phyloP scores from a whole-genome alignment of 2,797 vertebrate species.

The Sphaeramia orbicularis region DNA sequence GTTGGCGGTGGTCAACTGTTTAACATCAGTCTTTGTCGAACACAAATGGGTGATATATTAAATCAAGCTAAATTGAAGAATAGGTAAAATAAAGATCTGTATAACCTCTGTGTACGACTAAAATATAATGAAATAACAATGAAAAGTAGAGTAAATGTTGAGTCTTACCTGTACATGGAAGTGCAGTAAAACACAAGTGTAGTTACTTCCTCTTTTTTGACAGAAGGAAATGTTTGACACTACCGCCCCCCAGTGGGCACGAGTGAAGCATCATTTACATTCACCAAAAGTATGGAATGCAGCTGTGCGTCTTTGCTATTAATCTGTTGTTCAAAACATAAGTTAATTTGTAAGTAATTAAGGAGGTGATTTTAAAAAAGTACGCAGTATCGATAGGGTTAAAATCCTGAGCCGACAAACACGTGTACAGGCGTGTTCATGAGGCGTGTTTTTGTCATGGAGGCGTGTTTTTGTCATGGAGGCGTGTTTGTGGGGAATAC shows the following conservation, averaged over 20 bases:
- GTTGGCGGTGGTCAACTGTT: too few relatives aligned
- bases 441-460: neutral
- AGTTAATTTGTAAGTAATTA: neutral
- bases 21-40: too few relatives aligned
- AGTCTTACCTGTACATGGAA: conserved; percentile 19
- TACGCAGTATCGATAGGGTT: neutral
- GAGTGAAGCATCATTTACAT: too few relatives aligned
- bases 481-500: accelerated
- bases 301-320: neutral
- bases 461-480: neutral
- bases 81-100: too few relatives aligned
- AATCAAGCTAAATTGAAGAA: too few relatives aligned
- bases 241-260: conserved; percentile 31
- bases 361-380: too few relatives aligned
- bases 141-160: neutral
- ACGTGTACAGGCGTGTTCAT: conserved; percentile 18
- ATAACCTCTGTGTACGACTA: too few relatives aligned
- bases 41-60: too few relatives aligned
- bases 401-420: neutral
- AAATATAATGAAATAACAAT: too few relatives aligned
- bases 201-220: conserved; percentile 44
- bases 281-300: neutral
- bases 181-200: neutral
- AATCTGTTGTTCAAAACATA: too few relatives aligned
- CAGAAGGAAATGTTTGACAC: neutral